Conservation (phyloP, 2,797 vertebrate genomes). For the Paramormyrops hopkinsi region DNA sequence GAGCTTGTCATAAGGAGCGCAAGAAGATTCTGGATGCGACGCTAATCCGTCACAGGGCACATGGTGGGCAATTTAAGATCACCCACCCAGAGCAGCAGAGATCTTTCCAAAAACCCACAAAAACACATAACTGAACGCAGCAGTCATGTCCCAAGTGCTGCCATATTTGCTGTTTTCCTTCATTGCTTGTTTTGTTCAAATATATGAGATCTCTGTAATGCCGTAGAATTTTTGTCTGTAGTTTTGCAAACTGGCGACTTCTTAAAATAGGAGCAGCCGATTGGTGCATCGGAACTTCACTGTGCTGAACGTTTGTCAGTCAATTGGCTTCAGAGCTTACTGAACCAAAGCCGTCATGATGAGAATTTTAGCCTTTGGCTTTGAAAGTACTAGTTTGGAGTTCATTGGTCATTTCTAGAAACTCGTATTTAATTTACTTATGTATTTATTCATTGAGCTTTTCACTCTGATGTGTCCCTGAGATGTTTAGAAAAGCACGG, state of each 20-base stretch:
- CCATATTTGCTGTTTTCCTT: not conserved
- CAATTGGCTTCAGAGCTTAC: not conserved
- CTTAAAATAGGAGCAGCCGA: not conserved
- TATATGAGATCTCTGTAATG: not conserved
- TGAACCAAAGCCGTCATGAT: not conserved
- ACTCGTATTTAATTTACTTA: not conserved
- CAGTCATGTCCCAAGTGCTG: not conserved
- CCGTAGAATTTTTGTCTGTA: not conserved
- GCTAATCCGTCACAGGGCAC: not conserved
- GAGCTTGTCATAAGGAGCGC: not conserved
- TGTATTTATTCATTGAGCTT: not conserved
- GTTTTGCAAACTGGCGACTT: not conserved
- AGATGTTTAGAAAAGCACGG: not conserved
- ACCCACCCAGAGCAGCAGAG: not conserved
- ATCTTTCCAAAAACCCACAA: not conserved
- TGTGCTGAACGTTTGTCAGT: not conserved
- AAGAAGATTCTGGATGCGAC: not conserved
- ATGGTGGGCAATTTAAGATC: not conserved
- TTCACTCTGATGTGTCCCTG: not conserved
- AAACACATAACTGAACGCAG: not conserved
- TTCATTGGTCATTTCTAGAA: not conserved
- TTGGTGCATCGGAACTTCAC: not conserved
- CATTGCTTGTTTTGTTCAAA: not conserved
- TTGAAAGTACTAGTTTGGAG: not conserved
- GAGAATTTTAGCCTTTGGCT: conserved; percentile 2